A percentile compares a stretch with the other conserved stretches of the same genome.
phyloP scores from a whole-genome alignment of 2,888 invertebrate species.

The Scaeva pyrastri region DNA sequence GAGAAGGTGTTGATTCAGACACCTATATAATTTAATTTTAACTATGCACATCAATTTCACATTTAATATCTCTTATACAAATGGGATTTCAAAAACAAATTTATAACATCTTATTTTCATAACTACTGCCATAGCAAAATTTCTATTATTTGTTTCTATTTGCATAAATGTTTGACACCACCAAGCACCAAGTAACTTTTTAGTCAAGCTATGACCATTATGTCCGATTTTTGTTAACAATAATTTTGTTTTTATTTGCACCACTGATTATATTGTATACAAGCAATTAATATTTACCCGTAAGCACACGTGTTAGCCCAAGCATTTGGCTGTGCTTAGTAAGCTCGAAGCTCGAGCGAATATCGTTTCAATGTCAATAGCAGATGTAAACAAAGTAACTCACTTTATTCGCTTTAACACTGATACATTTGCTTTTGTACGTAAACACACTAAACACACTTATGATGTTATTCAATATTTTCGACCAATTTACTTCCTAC shows the following conservation, averaged over 20 bases:
- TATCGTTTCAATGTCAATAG: conserved; percentile 49
- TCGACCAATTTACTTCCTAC: conserved; percentile 39
- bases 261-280: conserved; percentile 2
- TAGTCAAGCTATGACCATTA: not conserved
- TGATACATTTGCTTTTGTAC: not conserved
- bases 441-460: not conserved
- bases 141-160: not conserved
- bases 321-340: conserved; percentile 33
- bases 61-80: not conserved
- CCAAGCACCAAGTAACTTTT: no score
- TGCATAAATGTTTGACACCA: not conserved
- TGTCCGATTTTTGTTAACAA: not conserved
- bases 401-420: not conserved
- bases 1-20: no score
- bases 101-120: not conserved
- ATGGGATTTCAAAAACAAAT: not conserved
- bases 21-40: no score
- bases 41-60: not conserved
- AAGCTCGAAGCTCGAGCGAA: conserved; percentile 33
- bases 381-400: conserved; percentile 27
- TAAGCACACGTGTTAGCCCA: conserved; percentile 44
- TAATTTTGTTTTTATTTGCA: conserved; percentile 26
- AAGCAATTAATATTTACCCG: conserved; percentile 26
- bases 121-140: not conserved
- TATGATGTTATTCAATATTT: conserved; percentile 24